These are phyloP conservation scores for Drosophila emarginata DNA, from an alignment of 2,888 invertebrate species.

Conservation along the genomic window DNA sequence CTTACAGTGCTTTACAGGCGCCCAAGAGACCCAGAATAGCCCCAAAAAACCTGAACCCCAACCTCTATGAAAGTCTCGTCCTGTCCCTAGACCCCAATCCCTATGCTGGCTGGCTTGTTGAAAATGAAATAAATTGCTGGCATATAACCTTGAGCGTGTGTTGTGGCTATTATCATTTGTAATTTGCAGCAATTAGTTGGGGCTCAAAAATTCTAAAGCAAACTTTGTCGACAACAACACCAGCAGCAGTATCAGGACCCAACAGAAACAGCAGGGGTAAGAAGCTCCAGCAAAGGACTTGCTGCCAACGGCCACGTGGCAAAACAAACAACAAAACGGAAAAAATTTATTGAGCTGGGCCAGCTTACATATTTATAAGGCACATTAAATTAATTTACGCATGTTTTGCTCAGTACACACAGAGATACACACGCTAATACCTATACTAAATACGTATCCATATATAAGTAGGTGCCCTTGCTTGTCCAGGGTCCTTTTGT, in stretches of 20 bases:
- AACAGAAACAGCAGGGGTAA: slow-evolving; percentile 13
- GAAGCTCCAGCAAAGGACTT: slow-evolving; percentile 33
- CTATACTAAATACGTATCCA: neutral
- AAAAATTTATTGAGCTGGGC: slow-evolving; percentile 65
- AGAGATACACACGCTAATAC: neutral
- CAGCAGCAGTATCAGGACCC: slow-evolving; percentile 15
- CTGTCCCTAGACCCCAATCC: neutral
- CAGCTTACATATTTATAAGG: slow-evolving; percentile 76
- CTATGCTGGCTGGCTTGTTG: slow-evolving; percentile 38
- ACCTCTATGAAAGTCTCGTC: neutral
- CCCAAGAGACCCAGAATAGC: slow-evolving; percentile 24
- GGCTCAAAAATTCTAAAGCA: slow-evolving; percentile 78
- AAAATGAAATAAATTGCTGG: slow-evolving; percentile 72
- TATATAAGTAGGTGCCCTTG: neutral
- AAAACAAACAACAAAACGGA: slow-evolving; percentile 42
- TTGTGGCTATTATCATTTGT: slow-evolving; percentile 78
- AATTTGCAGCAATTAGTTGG: slow-evolving; percentile 78
- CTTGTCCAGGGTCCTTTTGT: slow-evolving; percentile 11
- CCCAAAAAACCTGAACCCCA: slow-evolving; percentile 5
- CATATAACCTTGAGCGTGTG: slow-evolving; percentile 76
- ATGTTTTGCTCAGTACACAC: slow-evolving; percentile 55
- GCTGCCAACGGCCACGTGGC: slow-evolving; percentile 56
- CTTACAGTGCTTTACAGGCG: slow-evolving; percentile 62
- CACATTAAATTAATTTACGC: slow-evolving; percentile 78
- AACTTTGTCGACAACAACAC: slow-evolving; percentile 64